phyloP scores from a whole-genome alignment of 2,888 invertebrate genomes.

The Brachyptera risi region DNA sequence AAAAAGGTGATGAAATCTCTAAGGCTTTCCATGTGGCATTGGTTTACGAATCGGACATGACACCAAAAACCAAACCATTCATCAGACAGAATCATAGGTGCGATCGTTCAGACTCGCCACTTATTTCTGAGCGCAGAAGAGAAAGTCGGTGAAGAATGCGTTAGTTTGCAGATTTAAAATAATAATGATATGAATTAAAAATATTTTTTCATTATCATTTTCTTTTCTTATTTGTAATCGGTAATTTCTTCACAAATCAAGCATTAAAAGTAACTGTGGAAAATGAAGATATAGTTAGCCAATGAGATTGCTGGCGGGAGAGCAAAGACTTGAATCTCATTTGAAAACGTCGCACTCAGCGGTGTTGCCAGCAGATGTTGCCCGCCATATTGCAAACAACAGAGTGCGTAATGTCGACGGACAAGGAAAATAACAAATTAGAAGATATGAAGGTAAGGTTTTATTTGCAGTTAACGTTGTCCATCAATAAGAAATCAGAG shows the following conservation, averaged over 20 bases:
- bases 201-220: too few species aligned
- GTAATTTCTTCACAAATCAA: neutral
- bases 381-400: slow-evolving; percentile 29
- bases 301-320: slow-evolving; percentile 22
- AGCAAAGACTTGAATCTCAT: slow-evolving; percentile 33
- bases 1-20: neutral
- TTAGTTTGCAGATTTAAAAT: too few species aligned
- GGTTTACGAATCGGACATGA: neutral
- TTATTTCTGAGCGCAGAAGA: too few species aligned
- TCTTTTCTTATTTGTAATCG: too few species aligned
- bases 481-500: too few species aligned
- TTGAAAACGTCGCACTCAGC: too few species aligned
- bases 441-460: slow-evolving; percentile 43
- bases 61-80: too few species aligned
- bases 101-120: too few species aligned
- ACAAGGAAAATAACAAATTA: slow-evolving; percentile 46
- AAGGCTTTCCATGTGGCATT: slow-evolving; percentile 5
- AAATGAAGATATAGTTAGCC: neutral
- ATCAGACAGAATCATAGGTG: too few species aligned
- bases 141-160: too few species aligned
- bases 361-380: slow-evolving; percentile 31
- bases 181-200: too few species aligned
- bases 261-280: neutral
- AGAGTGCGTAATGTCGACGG: slow-evolving; percentile 43
- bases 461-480: neutral